These are phyloP conservation scores for Atopsyche davidsoni DNA, from an alignment of 1,140 invertebrate species.

Conservation along the genomic window DNA sequence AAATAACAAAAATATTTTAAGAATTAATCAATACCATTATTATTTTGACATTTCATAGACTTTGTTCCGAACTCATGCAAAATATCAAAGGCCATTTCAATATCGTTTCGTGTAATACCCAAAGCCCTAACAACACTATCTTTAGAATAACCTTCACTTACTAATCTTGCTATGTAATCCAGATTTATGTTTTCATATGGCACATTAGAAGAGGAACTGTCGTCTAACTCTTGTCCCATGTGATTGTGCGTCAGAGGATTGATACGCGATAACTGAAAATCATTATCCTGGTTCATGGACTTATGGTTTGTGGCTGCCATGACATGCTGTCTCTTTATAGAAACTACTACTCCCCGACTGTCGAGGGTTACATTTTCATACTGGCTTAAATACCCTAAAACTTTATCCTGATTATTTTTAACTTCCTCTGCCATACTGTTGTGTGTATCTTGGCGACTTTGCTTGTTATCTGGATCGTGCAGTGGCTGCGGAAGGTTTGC, in stretches of 20 bases:
- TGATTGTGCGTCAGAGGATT: conserved; percentile 48
- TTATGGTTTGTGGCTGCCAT: not conserved
- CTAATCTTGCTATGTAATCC: conserved; percentile 81
- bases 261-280: too few species aligned
- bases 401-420: conserved; percentile 9
- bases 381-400: conserved; percentile 28
- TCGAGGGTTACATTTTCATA: conserved; percentile 45
- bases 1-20: not conserved
- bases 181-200: conserved; percentile 87
- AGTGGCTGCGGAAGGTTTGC: too few species aligned
- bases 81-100: conserved; percentile 93
- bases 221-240: conserved; percentile 43
- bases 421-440: not conserved
- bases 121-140: conserved; percentile 85
- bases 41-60: conserved; percentile 27
- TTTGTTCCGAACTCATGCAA: conserved; percentile 77
- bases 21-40: conserved; percentile 22
- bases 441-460: too few species aligned
- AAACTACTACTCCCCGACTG: conserved; percentile 28
- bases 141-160: conserved; percentile 82
- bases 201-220: conserved; percentile 44
- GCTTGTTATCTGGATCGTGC: not conserved
- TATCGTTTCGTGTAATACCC: conserved; percentile 85
- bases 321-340: conserved; percentile 24
- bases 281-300: not conserved